Evolutionary conservation across 2,888 invertebrate species (phyloP).

Genomic region (Ennomos erosarius): DNA sequence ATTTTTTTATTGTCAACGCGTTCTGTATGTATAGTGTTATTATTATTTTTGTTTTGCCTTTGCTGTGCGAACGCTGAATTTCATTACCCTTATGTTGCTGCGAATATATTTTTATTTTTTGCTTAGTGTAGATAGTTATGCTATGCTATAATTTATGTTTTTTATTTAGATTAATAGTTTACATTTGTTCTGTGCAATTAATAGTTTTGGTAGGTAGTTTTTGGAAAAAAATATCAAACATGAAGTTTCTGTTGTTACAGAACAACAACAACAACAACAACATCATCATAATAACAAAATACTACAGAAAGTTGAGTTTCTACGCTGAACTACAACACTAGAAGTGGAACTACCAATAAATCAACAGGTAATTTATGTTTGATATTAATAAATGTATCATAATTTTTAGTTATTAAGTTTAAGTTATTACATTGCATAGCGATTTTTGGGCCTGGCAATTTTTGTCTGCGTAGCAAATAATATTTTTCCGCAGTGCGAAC

Average conservation of each 20-base stretch:
- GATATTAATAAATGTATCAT: too few relatives aligned
- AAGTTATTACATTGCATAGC: too few relatives aligned
- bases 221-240: slow-evolving; percentile 44
- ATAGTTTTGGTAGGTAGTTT: slow-evolving; percentile 4
- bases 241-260: slow-evolving; percentile 60
- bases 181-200: neutral
- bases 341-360: too few relatives aligned
- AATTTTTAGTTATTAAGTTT: too few relatives aligned
- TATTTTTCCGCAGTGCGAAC: too few relatives aligned
- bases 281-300: neutral
- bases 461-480: too few relatives aligned
- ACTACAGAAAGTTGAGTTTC: neutral
- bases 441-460: too few relatives aligned
- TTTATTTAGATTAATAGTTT: slow-evolving; percentile 24
- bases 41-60: slow-evolving; percentile 5
- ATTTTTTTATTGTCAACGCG: neutral
- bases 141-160: slow-evolving; percentile 48
- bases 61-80: slow-evolving; percentile 21
- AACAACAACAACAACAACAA: too few relatives aligned
- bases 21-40: slow-evolving; percentile 7
- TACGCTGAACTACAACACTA: neutral
- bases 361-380: too few relatives aligned
- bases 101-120: slow-evolving; percentile 39
- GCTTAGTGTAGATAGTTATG: slow-evolving; percentile 29
- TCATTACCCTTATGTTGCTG: slow-evolving; percentile 23